Evolutionary conservation across 2,888 invertebrate species (phyloP), one percentile per base, ranked within the genome.

Genomic region (Cynaeus angustus): DNA sequence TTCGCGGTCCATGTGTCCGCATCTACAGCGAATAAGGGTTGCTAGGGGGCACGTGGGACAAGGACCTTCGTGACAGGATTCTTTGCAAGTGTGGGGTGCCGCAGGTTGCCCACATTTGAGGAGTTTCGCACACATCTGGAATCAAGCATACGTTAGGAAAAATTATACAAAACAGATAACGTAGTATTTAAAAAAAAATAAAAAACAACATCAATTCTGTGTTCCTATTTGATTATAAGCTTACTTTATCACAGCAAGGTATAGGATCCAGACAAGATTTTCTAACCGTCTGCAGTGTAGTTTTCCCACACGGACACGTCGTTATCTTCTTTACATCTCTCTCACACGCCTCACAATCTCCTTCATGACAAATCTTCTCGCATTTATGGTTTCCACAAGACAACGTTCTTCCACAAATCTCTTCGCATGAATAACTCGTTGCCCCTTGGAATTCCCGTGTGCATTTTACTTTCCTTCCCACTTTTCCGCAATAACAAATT

Each of bases 1-100:
- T 81, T 95, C 92, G 78, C 93, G 92, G 76, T 92, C 93, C 85
- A 94, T 92, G 82, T 92, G 91, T 0, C 95, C 95, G 82, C 97
- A 97, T 38, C 95, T 92, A 79, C 97, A 97, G 66, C 90, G 90
- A 0, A 95, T 89, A 0, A 90, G 86, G 0, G 95, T 94, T 41
- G 89, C 91, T 52, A 91, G 88, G 6, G 90, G 90, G 79, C 97
- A 97, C 0, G 89, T 89, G 0, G 94, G 93, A 79, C 97, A 97
- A 0, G 89, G 86, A 0, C 92, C 94, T 82, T 86, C 82, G 86
- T 95, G 90, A 86, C 92, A 95, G 14, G 84, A 83, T 1, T 84
- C 84, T 80, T 89, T 88, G 83, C 95, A 95, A 73, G 85, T 86
- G 83, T 95, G 95, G 48, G 88, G 90, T 75, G 88, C 87, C 10